Percentiles rank a stretch among this genome's conserved stretches.
Evolutionary conservation across 2,113 vertebrate species (phyloP).

Genomic region (Acinonyx jubatus): DNA sequence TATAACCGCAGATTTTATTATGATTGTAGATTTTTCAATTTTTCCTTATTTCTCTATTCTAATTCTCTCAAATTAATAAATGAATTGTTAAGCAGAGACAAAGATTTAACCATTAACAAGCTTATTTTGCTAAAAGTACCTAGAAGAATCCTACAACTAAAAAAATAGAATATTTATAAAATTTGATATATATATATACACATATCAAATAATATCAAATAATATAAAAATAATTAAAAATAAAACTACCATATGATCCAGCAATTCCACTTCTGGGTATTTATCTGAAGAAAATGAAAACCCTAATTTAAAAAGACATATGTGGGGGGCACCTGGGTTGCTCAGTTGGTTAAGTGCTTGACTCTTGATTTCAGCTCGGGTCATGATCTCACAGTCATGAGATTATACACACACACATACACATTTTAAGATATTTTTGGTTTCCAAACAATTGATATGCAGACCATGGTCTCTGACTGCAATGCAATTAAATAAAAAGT

Average conservation of each 20-base stretch:
- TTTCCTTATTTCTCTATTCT: conserved; percentile 12
- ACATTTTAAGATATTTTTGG: neutral
- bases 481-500: conserved; percentile 54
- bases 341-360: too few relatives aligned
- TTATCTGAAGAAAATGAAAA: too few relatives aligned
- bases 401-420: neutral
- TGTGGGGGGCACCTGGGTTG: too few relatives aligned
- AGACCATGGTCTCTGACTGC: neutral
- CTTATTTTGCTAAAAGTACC: neutral
- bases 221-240: too few relatives aligned
- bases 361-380: too few relatives aligned
- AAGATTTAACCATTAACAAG: neutral
- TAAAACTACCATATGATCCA: too few relatives aligned
- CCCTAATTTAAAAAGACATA: too few relatives aligned
- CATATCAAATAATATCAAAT: neutral
- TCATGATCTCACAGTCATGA: too few relatives aligned
- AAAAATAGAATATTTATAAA: conserved; percentile 12
- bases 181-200: neutral
- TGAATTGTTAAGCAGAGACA: neutral
- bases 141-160: neutral
- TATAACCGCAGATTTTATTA: neutral
- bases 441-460: neutral
- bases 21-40: neutral
- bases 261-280: too few relatives aligned
- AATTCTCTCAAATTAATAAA: neutral